These are phyloP conservation scores for Dermatemys mawii DNA, from an alignment of 2,113 vertebrate species.

Conservation along the genomic window DNA sequence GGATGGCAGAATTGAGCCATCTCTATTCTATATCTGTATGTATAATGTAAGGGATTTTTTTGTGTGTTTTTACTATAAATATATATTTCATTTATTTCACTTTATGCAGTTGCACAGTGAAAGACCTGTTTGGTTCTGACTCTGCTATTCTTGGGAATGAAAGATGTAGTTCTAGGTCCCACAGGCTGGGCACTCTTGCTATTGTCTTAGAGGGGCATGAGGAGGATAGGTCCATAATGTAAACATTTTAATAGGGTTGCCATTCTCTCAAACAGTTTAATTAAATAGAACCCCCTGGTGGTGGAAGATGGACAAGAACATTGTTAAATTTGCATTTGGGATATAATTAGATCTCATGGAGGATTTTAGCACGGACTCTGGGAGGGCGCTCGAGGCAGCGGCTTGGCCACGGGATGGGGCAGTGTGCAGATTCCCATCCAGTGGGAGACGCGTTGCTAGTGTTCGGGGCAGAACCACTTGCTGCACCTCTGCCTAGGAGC, in stretches of 20 bases:
- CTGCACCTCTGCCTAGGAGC: no score
- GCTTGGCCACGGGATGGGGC: no score
- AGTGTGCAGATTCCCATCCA: no score
- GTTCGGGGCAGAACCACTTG: no score
- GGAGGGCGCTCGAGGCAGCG: no score
- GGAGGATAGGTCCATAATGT: not conserved
- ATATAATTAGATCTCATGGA: not conserved
- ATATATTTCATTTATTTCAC: not conserved
- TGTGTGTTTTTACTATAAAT: not conserved
- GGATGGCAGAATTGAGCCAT: not conserved
- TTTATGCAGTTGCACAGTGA: not conserved
- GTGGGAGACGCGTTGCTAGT: no score
- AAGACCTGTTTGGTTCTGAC: not conserved
- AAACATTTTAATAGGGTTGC: not conserved
- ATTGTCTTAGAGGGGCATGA: not conserved
- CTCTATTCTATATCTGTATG: not conserved
- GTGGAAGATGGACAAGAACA: fast-evolving
- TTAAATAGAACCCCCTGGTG: not conserved
- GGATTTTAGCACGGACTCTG: not conserved
- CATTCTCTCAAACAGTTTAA: not conserved
- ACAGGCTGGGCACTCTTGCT: not conserved
- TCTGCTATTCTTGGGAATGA: not conserved
- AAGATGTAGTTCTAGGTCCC: not conserved
- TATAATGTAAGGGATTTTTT: not conserved
- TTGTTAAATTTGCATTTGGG: fast-evolving